Conservation (phyloP, 2,113 vertebrate genomes). For the Oncorhynchus nerka region DNA sequence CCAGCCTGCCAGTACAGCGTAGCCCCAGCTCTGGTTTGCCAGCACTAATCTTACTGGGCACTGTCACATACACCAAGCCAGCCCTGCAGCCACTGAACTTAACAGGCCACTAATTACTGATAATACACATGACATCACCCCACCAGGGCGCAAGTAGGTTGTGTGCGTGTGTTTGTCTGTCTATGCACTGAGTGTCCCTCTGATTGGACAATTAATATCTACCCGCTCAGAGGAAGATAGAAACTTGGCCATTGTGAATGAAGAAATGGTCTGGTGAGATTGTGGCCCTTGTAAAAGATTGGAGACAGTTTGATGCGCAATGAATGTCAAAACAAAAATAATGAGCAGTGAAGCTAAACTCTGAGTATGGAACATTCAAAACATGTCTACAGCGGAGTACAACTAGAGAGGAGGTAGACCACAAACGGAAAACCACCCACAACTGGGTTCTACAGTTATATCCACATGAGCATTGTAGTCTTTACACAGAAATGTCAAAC, state of each 20-base stretch:
- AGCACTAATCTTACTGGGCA: slow-evolving; percentile 40
- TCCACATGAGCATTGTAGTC: background rate
- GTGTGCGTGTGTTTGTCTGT: slow-evolving; percentile 23
- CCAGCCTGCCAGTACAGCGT: slow-evolving; percentile 5
- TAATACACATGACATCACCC: slow-evolving; percentile 39
- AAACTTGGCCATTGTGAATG: slow-evolving; percentile 23
- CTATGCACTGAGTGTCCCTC: slow-evolving; percentile 11
- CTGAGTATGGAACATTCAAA: background rate
- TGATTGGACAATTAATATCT: slow-evolving; percentile 61
- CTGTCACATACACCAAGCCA: slow-evolving; percentile 51
- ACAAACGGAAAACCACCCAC: slow-evolving; percentile 6
- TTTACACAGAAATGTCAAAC: background rate
- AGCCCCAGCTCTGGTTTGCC: slow-evolving; percentile 21
- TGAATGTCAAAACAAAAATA: background rate
- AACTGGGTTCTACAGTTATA: slow-evolving; percentile 3
- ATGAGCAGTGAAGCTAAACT: slow-evolving; percentile 14
- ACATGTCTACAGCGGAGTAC: slow-evolving; percentile 29
- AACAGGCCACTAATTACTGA: slow-evolving; percentile 47
- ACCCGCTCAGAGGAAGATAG: slow-evolving; percentile 35
- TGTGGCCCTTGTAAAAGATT: background rate
- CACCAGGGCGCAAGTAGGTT: slow-evolving; percentile 4
- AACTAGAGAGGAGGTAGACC: background rate
- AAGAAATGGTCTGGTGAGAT: slow-evolving; percentile 26
- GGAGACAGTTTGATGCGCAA: background rate
- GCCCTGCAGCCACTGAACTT: slow-evolving; percentile 24